These are phyloP conservation scores for Poecilobothrus nobilitatus DNA, from an alignment of 2,888 invertebrate genomes.

Conservation along the genomic window DNA sequence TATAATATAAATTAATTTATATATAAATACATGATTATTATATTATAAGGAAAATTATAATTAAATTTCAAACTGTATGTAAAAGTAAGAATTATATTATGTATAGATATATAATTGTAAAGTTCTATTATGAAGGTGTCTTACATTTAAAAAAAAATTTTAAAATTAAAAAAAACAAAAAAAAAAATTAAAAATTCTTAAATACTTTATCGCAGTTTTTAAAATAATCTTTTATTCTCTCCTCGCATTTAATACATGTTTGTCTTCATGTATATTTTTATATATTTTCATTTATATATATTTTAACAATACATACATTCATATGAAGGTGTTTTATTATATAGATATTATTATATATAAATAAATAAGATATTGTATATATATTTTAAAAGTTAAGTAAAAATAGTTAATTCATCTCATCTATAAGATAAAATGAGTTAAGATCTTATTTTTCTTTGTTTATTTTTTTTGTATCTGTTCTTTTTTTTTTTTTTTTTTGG, in stretches of 20 bases:
- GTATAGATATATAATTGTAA: background rate
- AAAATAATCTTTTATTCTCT: background rate
- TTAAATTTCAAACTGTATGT: background rate
- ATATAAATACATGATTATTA: too few relatives aligned
- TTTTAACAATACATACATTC: too few relatives aligned
- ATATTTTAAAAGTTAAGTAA: background rate
- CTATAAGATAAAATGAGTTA: slow-evolving; percentile 3
- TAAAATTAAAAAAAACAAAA: too few relatives aligned
- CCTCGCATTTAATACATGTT: too few relatives aligned
- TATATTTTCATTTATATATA: background rate
- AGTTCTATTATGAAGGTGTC: too few relatives aligned
- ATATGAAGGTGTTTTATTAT: background rate
- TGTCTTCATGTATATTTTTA: too few relatives aligned
- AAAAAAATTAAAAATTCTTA: background rate
- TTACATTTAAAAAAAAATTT: too few relatives aligned
- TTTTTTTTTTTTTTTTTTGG: background rate
- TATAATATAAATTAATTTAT: too few relatives aligned
- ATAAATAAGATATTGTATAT: background rate
- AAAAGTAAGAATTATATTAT: background rate
- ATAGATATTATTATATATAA: background rate
- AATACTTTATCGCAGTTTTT: background rate
- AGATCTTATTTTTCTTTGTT: background rate
- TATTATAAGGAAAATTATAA: background rate
- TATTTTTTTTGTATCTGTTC: background rate
- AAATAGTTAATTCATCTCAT: background rate